These are phyloP conservation scores for Spisula subtruncata DNA, from an alignment of 2,888 invertebrate genomes.

Conservation along the genomic window DNA sequence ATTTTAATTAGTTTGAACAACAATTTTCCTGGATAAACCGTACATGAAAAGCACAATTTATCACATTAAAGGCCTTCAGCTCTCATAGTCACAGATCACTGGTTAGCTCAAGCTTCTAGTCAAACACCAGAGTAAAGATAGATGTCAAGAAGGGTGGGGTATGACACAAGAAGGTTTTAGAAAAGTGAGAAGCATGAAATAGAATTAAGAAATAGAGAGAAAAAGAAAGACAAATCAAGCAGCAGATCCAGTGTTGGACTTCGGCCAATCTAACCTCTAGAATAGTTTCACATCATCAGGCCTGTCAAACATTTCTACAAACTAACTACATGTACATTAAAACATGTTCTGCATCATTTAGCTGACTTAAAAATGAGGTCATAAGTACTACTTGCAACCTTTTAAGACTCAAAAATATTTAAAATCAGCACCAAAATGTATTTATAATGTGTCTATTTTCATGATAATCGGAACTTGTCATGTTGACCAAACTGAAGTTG, in stretches of 20 bases:
- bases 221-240: conserved; percentile 38
- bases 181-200: conserved; percentile 50
- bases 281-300: conserved; percentile 66
- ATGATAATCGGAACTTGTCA: no score
- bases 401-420: no score
- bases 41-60: neutral
- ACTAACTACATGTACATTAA: no score
- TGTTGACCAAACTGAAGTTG: no score
- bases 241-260: conserved; percentile 29
- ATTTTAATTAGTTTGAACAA: no score
- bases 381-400: no score
- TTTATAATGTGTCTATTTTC: no score
- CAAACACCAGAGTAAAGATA: conserved; percentile 44
- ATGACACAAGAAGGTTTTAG: conserved; percentile 67
- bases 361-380: no score
- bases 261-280: conserved; percentile 60
- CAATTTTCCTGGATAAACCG: no score
- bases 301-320: neutral
- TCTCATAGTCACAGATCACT: conserved; percentile 71
- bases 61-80: conserved; percentile 65
- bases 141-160: conserved; percentile 50
- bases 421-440: no score
- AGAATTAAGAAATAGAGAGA: conserved; percentile 30
- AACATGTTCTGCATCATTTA: no score
- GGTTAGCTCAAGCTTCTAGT: conserved; percentile 32